Evolutionary conservation across 1,140 invertebrate genomes (phyloP), one percentile per base, ranked within the genome.

Genomic region (Lineus longissimus): DNA sequence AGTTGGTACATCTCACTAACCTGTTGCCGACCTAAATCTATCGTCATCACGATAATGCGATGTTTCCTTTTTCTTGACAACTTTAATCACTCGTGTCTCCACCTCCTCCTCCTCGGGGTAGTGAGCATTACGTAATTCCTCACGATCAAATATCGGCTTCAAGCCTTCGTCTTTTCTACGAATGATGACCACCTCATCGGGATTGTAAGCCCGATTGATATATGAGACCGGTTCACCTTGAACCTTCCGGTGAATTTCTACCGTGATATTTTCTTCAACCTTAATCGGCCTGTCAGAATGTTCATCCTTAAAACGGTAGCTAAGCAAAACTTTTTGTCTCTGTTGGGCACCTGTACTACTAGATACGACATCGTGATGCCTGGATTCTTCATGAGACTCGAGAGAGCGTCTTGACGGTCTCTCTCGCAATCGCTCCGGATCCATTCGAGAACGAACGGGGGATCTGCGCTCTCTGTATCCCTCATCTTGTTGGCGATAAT

Each of bases 91-190:
- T 55, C 74, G 66, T 25, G 68, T 68, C 43, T 76, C 75, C 51
- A 73, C 72, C 22, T 69, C 68, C 43, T 76, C 70, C 25, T 76
- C 73, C 27, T 73, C 68, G 1, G 73, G 45, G 51, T 71, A 73
- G 47, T 69, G 63, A 61, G 73, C 74, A 59, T 75, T 71, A 17
- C 61, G 63, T 33, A 74, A 74, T 54, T 77, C 76, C 27, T 76
- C 74, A 23, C 76, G 67, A 61, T 77, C 73, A 70, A 77, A 77
- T 11, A 77, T 73, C 1, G 74, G 68, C 27, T 68, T 72, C 15
- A 57, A 54, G 2, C 73, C 73, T 55, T 73, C 71, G 25, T 67
- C 67, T 40, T 70, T 70, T 31, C 67, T 71, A 17, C 69, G 68
- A 57, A 70, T 47, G 67, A 75, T 72, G 6, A 27, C 47, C 19